Percentiles rank a stretch among this genome's conserved stretches.
Evolutionary conservation across 37 sponge, comb jelly and placozoan genomes (phyloP).

Genomic region (Hormiphora californensis): DNA sequence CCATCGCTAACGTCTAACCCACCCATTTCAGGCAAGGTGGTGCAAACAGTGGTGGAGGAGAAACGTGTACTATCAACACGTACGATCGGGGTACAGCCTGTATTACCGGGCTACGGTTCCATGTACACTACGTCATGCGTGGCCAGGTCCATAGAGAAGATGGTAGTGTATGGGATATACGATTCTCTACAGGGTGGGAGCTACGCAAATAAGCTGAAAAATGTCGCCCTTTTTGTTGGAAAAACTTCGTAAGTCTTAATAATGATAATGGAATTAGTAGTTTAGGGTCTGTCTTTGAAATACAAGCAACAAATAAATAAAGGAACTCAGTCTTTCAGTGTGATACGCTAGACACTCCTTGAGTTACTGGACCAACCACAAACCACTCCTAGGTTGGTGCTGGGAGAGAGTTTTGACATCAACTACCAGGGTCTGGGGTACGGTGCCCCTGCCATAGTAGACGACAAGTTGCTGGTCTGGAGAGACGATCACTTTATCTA

Average conservation of each 20-base stretch:
- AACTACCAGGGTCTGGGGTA: constrained; percentile 43
- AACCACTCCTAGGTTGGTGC: not conserved
- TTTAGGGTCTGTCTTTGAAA: no score
- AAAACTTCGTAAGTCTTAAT: constrained; percentile 12
- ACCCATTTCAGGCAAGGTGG: not conserved
- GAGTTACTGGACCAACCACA: no score
- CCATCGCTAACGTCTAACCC: no score
- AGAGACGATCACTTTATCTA: constrained; percentile 34
- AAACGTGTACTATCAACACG: constrained; percentile 27
- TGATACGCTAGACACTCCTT: no score
- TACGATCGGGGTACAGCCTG: no score
- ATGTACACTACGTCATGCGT: no score
- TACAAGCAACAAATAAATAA: no score
- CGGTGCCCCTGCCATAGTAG: constrained; percentile 7
- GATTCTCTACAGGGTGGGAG: not conserved
- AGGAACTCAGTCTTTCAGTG: no score
- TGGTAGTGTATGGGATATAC: constrained; percentile 20
- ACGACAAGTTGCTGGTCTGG: constrained; percentile 8
- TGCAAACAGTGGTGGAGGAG: constrained; percentile 34
- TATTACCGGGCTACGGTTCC: no score
- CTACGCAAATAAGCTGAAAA: not conserved
- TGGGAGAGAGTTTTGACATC: constrained; percentile 27
- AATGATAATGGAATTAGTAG: no score
- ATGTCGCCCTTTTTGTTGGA: constrained; percentile 17
- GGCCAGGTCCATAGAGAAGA: not conserved